Evolutionary conservation across 1,140 invertebrate genomes (phyloP).

Genomic region (Riptortus pedestris): DNA sequence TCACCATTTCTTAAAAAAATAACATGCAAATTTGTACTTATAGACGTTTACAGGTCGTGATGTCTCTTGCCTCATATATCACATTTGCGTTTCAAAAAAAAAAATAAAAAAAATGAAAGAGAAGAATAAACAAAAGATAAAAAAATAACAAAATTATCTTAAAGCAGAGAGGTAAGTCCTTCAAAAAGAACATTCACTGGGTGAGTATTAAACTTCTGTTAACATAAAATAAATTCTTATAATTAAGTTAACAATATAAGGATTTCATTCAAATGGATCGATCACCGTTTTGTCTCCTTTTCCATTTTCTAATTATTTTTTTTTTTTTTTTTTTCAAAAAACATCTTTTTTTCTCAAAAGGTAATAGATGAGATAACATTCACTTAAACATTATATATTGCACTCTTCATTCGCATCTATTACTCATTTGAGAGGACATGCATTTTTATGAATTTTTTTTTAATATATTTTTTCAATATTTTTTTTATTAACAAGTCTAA

Average conservation of each 20-base stretch:
- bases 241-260: slow-evolving; percentile 5
- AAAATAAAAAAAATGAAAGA: background rate
- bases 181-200: background rate
- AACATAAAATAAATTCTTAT: slow-evolving; percentile 8
- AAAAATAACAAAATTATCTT: background rate
- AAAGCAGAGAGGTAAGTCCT: background rate
- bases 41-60: slow-evolving; percentile 2
- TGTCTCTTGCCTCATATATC: slow-evolving; percentile 9
- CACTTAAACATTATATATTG: background rate
- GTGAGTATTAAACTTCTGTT: slow-evolving; percentile 4
- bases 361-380: background rate
- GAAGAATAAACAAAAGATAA: background rate
- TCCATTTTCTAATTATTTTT: background rate
- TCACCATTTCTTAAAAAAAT: slow-evolving; percentile 1
- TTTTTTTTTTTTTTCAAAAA: no score
- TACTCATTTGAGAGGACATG: background rate
- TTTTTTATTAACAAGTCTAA: background rate
- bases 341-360: background rate
- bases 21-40: slow-evolving; percentile 4
- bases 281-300: background rate
- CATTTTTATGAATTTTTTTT: background rate
- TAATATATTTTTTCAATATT: background rate
- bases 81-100: slow-evolving; percentile 1
- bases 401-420: background rate
- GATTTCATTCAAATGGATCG: background rate